phyloP scores from a whole-genome alignment of 2,113 vertebrate species.

The Perognathus longimembris region DNA sequence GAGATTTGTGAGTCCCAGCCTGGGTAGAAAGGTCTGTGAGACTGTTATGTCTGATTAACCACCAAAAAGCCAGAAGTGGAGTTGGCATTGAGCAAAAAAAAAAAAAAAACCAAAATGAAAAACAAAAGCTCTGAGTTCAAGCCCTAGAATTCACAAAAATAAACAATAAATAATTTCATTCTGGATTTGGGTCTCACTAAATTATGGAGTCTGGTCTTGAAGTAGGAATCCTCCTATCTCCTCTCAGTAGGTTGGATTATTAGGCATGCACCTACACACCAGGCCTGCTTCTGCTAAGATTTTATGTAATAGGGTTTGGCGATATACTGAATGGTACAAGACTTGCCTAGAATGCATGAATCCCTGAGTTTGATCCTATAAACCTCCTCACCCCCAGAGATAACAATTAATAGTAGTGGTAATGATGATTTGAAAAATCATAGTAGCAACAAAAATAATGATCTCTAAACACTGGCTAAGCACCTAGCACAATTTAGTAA shows the following conservation, averaged over 20 bases:
- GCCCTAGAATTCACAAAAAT: too few relatives aligned
- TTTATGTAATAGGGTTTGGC: not conserved
- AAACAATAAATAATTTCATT: too few relatives aligned
- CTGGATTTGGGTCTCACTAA: not conserved
- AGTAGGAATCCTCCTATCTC: not conserved
- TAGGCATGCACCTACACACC: not conserved
- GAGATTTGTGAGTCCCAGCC: too few relatives aligned
- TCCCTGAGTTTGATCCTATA: not conserved
- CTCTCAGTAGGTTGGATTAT: not conserved
- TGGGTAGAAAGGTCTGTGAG: too few relatives aligned
- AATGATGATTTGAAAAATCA: not conserved
- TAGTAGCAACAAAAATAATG: conserved; percentile 21
- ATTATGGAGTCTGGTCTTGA: not conserved
- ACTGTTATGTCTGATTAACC: too few relatives aligned
- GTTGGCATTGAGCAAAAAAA: too few relatives aligned
- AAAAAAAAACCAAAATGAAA: too few relatives aligned
- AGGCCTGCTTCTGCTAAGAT: conserved; percentile 1
- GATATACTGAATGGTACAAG: not conserved
- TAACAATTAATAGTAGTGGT: not conserved
- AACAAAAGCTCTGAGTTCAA: too few relatives aligned
- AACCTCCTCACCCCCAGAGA: not conserved
- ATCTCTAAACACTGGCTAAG: not conserved
- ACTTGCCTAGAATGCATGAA: not conserved
- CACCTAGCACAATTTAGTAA: not conserved
- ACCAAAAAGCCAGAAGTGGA: too few relatives aligned